Evolutionary conservation across 2,797 vertebrate genomes (phyloP), one percentile per base, ranked within the genome.

Genomic region (Urocyon cinereoargenteus): DNA sequence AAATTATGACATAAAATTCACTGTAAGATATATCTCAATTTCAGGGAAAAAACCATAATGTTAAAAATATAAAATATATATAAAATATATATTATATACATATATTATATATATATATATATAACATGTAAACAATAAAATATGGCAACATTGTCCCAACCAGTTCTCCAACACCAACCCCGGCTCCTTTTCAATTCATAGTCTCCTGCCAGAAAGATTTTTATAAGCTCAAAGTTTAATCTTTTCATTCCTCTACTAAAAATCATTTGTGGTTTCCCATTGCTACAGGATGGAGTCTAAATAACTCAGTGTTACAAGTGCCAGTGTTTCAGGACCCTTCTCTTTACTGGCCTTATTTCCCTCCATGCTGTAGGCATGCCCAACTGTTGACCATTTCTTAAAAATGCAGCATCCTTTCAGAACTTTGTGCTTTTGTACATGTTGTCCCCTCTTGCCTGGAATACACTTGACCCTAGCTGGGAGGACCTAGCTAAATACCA

Each of bases 391-490:
- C 83, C 85, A 10, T 88, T 88, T 77, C 91, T 96, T 72, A 94
- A 96, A 95, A 93, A 62, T 59, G 31, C 26, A 94, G 53, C 6
- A 9, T n/a, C 86, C 83, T 91, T 96, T 95, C 86, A 93, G 95
- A 95, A 90, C 16, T 3, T 36, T 26, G 57, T 82, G 59, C 49
- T 93, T 94, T 91, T 84, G 91, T 53, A 94, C 91, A 78, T 82
- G 89, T 53, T 95, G 95, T 96, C 95, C 92, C 87, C 53, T 82
- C 90, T 75, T 82, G 64, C 96, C 88, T 87, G 49, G 83, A 96
- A 89, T 53, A 79, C 62, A 57, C 72, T 95, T 91, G 85, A 94
- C 81, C 90, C 79, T 73, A 16, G 18, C 73, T 49, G 73, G 73
- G 73, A 51, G 40, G 73, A 75, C 79, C 92, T 68, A 22, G 64